Evolutionary conservation across 1,140 invertebrate genomes (phyloP), one percentile per base, ranked within the genome.

Genomic region (Acarapis woodi): DNA sequence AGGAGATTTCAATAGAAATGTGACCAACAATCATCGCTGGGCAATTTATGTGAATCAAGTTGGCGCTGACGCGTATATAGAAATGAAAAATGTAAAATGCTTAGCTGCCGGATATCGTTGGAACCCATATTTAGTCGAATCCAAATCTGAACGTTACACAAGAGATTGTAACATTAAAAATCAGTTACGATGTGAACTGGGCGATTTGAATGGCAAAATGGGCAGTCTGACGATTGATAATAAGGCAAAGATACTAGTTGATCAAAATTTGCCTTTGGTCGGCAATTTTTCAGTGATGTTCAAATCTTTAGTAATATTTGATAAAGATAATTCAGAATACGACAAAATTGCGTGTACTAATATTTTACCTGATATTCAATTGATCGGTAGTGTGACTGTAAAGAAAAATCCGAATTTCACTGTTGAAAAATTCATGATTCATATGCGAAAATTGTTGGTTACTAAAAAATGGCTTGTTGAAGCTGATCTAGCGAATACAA

Each of bases 41-140:
- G 72, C 76, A 32, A 71, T 88, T 40, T 90, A 71, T 51, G 80
- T 87, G 6, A 85, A 83, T 57, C 73, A 76, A 0, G 74, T 90
- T 15, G 77, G 74, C n/a, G 75, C 82, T 23, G 80, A 88, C 59
- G 79, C 79, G 4, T 63, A 74, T 6, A 76, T 82, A 2, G 66
- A 71, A 54, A 65, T 70, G 20, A 65, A 73, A 33, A 57, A 62
- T 38, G 75, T 74, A 2, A 60, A 78, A 40, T 90, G 85, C 54
- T 70, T 77, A 3, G 82, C 79, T 4, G 73, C 71, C 31, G 82
- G 82, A 18, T 83, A 77, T 49, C 63, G 72, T 21, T 93, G 79
- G 77, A 90, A 90, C 61, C 83, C 85, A 0, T 80, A 71, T 55
- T 78, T 73, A 45, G 77, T 76, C 2, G 74, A 82, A 61, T 73